Evolutionary conservation across 2,888 invertebrate species (phyloP).

Genomic region (Pyralis farinalis): DNA sequence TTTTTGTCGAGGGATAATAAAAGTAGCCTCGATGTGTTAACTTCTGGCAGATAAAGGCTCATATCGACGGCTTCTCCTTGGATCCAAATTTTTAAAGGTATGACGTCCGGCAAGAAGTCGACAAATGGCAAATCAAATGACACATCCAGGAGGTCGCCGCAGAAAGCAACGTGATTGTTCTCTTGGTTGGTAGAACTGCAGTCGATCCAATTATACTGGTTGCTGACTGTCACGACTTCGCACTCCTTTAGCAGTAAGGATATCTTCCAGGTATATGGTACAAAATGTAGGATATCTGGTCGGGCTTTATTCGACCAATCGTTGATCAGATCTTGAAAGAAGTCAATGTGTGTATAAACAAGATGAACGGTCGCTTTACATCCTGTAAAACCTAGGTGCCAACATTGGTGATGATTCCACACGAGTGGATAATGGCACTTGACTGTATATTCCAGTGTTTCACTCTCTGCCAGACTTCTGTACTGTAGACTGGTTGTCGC

Average conservation of each 20-base stretch:
- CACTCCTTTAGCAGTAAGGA: constrained; percentile 95
- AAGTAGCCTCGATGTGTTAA: constrained; percentile 92
- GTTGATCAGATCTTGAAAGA: constrained; percentile 96
- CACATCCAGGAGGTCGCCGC: constrained; percentile 95
- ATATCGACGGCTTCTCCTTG: constrained; percentile 97
- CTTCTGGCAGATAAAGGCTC: constrained; percentile 94
- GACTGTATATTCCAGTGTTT: constrained; percentile 95
- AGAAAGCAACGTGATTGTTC: constrained; percentile 96
- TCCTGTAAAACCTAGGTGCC: constrained; percentile 94
- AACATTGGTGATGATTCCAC: constrained; percentile 98
- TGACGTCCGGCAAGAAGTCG: constrained; percentile 95
- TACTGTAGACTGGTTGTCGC: constrained; percentile 97
- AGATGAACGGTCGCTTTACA: constrained; percentile 96
- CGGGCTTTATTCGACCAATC: constrained; percentile 98
- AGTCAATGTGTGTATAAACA: constrained; percentile 97
- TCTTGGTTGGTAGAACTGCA: constrained; percentile 97
- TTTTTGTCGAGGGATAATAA: constrained; percentile 92
- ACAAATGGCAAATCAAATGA: constrained; percentile 96
- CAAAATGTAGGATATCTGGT: constrained; percentile 96
- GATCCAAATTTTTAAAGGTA: constrained; percentile 95
- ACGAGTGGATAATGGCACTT: constrained; percentile 93
- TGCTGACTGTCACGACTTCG: constrained; percentile 95
- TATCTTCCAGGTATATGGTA: constrained; percentile 98
- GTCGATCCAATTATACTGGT: constrained; percentile 99
- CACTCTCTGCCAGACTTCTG: constrained; percentile 95